A percentile compares a stretch with the other conserved stretches of the same genome.
Conservation (phyloP, 2,888 invertebrate species). For the Heterodera filipjevi region DNA sequence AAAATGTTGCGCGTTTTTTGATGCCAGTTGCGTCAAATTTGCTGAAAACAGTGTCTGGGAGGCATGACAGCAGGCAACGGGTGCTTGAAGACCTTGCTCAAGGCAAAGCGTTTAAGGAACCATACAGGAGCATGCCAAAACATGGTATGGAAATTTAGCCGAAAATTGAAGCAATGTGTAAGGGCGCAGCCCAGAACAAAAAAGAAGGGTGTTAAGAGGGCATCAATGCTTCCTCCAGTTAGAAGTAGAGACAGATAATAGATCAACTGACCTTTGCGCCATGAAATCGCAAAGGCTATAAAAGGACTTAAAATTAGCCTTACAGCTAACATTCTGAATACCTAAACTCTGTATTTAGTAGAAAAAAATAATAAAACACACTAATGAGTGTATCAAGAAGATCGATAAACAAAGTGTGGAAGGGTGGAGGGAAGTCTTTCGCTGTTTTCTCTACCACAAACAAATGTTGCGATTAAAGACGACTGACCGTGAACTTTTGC, state of each 20-base stretch:
- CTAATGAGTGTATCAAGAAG: background rate
- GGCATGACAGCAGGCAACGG: background rate
- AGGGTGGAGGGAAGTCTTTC: too few relatives aligned
- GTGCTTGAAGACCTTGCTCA: constrained; percentile 11
- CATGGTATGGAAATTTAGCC: constrained; percentile 9
- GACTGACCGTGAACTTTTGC: too few relatives aligned
- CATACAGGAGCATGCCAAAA: background rate
- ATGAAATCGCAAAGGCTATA: background rate
- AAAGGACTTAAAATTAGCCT: background rate
- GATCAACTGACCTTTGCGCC: background rate
- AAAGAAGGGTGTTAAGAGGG: background rate
- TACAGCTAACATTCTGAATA: too few relatives aligned
- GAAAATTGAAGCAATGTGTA: constrained; percentile 17
- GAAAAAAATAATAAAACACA: too few relatives aligned
- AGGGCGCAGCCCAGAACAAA: background rate
- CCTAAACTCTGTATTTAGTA: too few relatives aligned
- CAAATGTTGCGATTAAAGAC: too few relatives aligned
- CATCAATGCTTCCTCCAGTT: too few relatives aligned
- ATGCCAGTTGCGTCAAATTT: constrained; percentile 14
- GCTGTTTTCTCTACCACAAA: too few relatives aligned
- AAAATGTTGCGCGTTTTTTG: constrained; percentile 11
- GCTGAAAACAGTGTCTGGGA: background rate
- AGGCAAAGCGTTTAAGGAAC: background rate
- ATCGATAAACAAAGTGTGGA: too few relatives aligned
- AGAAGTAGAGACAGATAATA: background rate